Conservation (phyloP, 2,888 invertebrate species). For the Drosophila neoperkinsi region DNA sequence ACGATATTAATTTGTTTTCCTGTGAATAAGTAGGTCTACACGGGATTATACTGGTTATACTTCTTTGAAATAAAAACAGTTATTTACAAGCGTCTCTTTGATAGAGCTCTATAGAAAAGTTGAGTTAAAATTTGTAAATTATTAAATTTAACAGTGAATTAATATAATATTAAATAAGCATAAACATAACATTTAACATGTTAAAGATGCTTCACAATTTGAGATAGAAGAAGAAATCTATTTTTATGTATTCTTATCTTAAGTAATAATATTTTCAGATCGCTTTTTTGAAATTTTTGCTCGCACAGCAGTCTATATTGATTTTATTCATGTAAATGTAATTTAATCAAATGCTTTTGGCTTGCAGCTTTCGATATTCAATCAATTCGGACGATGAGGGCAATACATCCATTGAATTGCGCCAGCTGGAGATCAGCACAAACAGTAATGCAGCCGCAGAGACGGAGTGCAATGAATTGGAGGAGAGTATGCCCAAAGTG, state of each 20-base stretch:
- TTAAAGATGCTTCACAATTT: not conserved
- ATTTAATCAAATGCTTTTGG: not conserved
- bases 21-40: not conserved
- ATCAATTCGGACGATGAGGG: slow-evolving; percentile 82
- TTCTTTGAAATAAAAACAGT: not conserved
- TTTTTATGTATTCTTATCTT: not conserved
- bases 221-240: not conserved
- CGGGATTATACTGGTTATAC: not conserved
- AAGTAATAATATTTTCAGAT: not conserved
- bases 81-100: not conserved
- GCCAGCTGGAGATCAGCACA: slow-evolving; percentile 33
- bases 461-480: slow-evolving; percentile 24
- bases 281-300: not conserved
- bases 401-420: slow-evolving; percentile 72
- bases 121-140: not conserved
- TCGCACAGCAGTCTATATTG: not conserved
- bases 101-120: not conserved
- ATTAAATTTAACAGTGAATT: not conserved
- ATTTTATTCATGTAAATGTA: not conserved
- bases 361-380: slow-evolving; percentile 78
- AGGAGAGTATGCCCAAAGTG: slow-evolving; percentile 67
- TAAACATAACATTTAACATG: not conserved
- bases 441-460: slow-evolving; percentile 2
- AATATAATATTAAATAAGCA: not conserved
- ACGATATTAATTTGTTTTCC: not conserved